These are phyloP conservation scores for Meiosimyza platycephala DNA, from an alignment of 2,888 invertebrate species.

Conservation along the genomic window DNA sequence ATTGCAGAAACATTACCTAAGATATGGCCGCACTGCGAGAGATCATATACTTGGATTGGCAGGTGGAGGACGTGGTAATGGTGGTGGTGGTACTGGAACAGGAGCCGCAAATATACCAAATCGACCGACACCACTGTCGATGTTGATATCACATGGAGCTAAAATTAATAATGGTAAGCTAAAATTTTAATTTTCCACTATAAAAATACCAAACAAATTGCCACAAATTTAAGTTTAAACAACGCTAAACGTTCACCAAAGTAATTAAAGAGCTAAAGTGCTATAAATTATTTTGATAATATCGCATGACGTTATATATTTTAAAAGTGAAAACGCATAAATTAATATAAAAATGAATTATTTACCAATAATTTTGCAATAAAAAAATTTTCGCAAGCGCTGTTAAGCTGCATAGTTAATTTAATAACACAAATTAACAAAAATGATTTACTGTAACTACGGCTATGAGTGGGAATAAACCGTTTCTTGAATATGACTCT, in stretches of 20 bases:
- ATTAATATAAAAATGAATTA: too few species aligned
- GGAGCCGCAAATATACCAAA: conserved; percentile 44
- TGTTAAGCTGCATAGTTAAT: not conserved
- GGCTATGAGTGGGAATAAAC: too few species aligned
- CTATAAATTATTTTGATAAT: too few species aligned
- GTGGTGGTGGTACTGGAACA: conserved; percentile 34
- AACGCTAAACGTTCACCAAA: conserved; percentile 32
- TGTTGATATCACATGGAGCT: conserved; percentile 84
- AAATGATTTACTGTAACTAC: too few species aligned
- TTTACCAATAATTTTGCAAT: too few species aligned
- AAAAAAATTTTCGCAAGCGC: too few species aligned
- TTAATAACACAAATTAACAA: not conserved
- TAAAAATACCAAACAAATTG: not conserved
- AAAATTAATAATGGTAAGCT: conserved; percentile 82
- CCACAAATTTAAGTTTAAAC: not conserved
- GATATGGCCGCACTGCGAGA: conserved; percentile 79
- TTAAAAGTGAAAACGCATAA: too few species aligned
- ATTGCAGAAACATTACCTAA: conserved; percentile 81
- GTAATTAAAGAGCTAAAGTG: conserved; percentile 8
- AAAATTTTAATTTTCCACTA: not conserved
- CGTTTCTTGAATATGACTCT: too few species aligned
- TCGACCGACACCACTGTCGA: conserved; percentile 77
- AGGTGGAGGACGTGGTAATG: conserved; percentile 44
- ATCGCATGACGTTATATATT: too few species aligned
- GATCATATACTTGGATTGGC: conserved; percentile 77